Conservation (phyloP, 2,888 invertebrate species). For the Diaprepes abbreviatus region DNA sequence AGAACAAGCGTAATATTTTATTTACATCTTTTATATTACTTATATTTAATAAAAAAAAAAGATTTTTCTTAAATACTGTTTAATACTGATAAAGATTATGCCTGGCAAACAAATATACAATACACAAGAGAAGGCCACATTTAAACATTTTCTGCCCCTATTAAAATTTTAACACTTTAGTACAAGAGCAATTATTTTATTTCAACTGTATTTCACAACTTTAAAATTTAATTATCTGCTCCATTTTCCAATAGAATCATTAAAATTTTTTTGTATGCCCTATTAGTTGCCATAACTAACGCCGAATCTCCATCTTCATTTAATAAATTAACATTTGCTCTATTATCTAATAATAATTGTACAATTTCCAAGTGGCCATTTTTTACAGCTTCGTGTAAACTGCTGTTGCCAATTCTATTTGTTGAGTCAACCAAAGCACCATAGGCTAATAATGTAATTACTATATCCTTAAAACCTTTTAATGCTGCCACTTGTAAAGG, state of each 20-base stretch:
- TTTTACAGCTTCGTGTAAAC: conserved; percentile 6
- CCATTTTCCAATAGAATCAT: conserved; percentile 1
- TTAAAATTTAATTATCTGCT: too few relatives aligned
- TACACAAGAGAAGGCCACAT: too few relatives aligned
- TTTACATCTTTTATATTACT: too few relatives aligned
- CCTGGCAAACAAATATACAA: too few relatives aligned
- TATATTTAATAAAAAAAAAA: too few relatives aligned
- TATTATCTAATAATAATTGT: conserved; percentile 5
- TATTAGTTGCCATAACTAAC: conserved; percentile 5
- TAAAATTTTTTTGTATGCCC: conserved; percentile 2
- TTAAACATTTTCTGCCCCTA: too few relatives aligned
- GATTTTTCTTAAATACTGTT: too few relatives aligned
- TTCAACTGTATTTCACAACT: too few relatives aligned
- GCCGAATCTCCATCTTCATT: conserved; percentile 5
- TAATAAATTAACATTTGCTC: conserved; percentile 2
- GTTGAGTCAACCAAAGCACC: conserved; percentile 1
- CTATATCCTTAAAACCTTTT: conserved; percentile 6
- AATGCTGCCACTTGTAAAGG: conserved; percentile 1
- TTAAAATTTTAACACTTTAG: too few relatives aligned
- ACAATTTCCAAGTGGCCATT: background rate
- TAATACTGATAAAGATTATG: too few relatives aligned
- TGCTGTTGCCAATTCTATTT: conserved; percentile 4
- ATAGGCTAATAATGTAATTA: background rate
- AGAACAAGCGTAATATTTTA: too few relatives aligned
- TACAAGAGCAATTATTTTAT: too few relatives aligned